phyloP scores from a whole-genome alignment of 2,888 invertebrate species.

The Callimorpha dominula region DNA sequence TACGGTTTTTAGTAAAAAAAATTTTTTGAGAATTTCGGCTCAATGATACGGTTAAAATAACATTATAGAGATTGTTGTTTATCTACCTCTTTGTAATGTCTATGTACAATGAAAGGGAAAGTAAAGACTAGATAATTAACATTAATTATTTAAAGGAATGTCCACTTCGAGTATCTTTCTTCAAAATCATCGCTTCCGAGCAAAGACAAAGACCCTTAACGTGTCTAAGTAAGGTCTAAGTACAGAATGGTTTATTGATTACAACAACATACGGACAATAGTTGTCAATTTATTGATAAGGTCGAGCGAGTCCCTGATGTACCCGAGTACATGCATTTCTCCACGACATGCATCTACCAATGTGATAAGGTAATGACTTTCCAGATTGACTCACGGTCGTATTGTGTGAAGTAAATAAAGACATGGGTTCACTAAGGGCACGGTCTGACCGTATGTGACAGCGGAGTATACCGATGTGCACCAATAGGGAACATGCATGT shows the following conservation, averaged over 20 bases:
- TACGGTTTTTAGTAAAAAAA: no score
- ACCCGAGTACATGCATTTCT: conserved; percentile 70
- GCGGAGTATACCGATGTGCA: conserved; percentile 25
- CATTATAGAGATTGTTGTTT: background rate
- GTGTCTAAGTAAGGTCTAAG: conserved; percentile 53
- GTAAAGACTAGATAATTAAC: background rate
- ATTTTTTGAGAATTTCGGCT: no score
- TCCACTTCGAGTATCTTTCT: background rate
- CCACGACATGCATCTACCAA: conserved; percentile 62
- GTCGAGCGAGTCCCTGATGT: conserved; percentile 63
- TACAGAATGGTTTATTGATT: conserved; percentile 77
- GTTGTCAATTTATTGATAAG: conserved; percentile 59
- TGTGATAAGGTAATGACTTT: conserved; percentile 81
- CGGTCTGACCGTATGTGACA: conserved; percentile 14
- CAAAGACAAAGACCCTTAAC: conserved; percentile 56
- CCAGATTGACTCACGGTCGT: conserved; percentile 76
- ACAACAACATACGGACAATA: conserved; percentile 68
- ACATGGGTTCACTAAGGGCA: conserved; percentile 40
- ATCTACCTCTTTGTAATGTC: no score
- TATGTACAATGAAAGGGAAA: no score
- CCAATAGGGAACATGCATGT: no score
- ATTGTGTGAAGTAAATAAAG: conserved; percentile 72
- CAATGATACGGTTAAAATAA: no score
- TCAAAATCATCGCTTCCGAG: conserved; percentile 10
- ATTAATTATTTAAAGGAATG: background rate